A percentile compares a stretch with the other conserved stretches of the same genome.
Conservation (phyloP, 2,113 vertebrate genomes). For the Dendrocopos noguchii region DNA sequence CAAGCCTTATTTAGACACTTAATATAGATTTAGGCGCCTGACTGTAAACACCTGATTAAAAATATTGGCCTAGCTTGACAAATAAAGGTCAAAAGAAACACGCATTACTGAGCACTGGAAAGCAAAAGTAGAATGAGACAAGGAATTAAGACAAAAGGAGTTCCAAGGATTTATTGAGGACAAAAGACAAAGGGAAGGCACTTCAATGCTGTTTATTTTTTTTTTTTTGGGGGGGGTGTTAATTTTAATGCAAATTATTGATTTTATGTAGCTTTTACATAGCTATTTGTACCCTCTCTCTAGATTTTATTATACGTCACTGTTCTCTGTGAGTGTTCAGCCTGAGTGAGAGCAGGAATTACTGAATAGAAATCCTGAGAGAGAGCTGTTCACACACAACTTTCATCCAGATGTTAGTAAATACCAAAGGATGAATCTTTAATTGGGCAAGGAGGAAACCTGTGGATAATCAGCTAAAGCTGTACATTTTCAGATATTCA, state of each 20-base stretch:
- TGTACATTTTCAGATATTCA: constrained; percentile 23
- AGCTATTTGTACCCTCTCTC: background rate
- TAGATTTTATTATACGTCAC: background rate
- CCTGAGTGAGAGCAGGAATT: background rate
- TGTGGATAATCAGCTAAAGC: background rate
- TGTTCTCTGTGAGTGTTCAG: background rate
- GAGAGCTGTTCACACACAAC: background rate
- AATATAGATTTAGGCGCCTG: constrained; percentile 21
- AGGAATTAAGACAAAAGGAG: background rate
- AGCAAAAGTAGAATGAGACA: background rate
- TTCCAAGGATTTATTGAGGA: background rate
- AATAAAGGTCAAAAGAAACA: constrained; percentile 54
- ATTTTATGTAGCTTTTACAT: background rate
- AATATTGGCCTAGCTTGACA: constrained; percentile 53
- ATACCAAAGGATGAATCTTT: constrained; percentile 22
- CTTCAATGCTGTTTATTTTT: background rate
- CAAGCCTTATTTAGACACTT: constrained; percentile 44
- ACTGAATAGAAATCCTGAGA: background rate
- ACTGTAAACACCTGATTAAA: constrained; percentile 65
- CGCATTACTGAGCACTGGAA: background rate
- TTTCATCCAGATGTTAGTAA: constrained; percentile 43
- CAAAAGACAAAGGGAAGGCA: background rate
- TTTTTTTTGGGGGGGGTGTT: background rate
- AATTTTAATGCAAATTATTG: background rate
- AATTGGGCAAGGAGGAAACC: constrained; percentile 33